These are phyloP conservation scores for Eriosoma lanigerum DNA, from an alignment of 1,140 invertebrate genomes.

Conservation along the genomic window DNA sequence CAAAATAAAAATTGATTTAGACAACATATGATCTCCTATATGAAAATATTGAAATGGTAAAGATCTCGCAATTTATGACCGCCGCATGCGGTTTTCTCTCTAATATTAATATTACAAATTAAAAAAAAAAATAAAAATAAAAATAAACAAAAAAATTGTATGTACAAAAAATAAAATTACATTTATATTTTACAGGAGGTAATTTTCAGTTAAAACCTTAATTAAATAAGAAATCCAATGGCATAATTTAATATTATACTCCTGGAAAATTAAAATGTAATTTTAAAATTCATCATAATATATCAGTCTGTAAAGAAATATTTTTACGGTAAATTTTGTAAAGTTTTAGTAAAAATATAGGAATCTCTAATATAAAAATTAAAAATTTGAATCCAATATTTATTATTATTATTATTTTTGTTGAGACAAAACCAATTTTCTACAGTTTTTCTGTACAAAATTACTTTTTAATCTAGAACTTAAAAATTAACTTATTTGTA, in stretches of 20 bases:
- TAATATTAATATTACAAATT: slow-evolving; percentile 50
- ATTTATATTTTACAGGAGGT: slow-evolving; percentile 50
- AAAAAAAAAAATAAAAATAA: slow-evolving; percentile 39
- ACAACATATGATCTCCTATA: slow-evolving; percentile 42
- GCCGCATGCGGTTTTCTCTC: slow-evolving; percentile 31
- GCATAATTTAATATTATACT: slow-evolving; percentile 51
- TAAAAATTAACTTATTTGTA: slow-evolving; percentile 52
- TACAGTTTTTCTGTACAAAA: slow-evolving; percentile 51
- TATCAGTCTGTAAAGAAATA: slow-evolving; percentile 52
- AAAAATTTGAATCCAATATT: slow-evolving; percentile 52
- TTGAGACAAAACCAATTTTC: slow-evolving; percentile 51
- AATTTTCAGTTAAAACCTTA: slow-evolving; percentile 46
- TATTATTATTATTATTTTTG: slow-evolving; percentile 50
- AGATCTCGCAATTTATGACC: slow-evolving; percentile 50
- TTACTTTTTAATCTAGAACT: slow-evolving; percentile 48
- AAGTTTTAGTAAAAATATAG: slow-evolving; percentile 52
- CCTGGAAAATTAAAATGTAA: slow-evolving; percentile 52
- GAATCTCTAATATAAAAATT: slow-evolving; percentile 52
- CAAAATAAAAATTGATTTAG: slow-evolving; percentile 48
- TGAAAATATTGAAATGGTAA: slow-evolving; percentile 46
- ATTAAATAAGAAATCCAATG: slow-evolving; percentile 49
- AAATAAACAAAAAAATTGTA: slow-evolving; percentile 51
- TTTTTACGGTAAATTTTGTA: slow-evolving; percentile 52
- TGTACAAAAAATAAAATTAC: slow-evolving; percentile 51
- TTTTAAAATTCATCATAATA: slow-evolving; percentile 52